Evolutionary conservation across 2,888 invertebrate species (phyloP).

Genomic region (Eupithecia centaureata): DNA sequence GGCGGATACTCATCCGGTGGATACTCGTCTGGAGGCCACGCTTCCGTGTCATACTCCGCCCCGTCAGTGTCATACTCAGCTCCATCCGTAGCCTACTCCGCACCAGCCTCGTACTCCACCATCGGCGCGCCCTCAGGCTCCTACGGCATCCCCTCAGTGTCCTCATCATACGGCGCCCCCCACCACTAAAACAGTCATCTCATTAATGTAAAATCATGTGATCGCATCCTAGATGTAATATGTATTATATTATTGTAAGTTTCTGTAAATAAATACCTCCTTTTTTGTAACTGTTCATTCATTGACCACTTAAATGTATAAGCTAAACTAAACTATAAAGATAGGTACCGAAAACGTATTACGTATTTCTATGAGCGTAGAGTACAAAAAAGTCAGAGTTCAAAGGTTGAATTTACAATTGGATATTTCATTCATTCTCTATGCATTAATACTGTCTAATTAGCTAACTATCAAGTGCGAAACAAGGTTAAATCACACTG

Average conservation of each 20-base stretch:
- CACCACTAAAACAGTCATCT: constrained; percentile 78
- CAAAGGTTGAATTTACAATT: not conserved
- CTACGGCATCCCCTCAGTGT: constrained; percentile 75
- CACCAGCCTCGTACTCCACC: constrained; percentile 64
- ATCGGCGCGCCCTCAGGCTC: constrained; percentile 78
- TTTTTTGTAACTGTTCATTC: constrained; percentile 58
- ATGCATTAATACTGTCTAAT: not conserved
- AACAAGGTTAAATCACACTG: not conserved
- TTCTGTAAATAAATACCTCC: constrained; percentile 82
- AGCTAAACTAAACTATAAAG: not conserved
- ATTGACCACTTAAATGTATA: constrained; percentile 23
- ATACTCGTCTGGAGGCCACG: constrained; percentile 45
- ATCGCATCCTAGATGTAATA: constrained; percentile 77
- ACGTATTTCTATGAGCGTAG: not conserved
- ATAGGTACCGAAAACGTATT: too few species aligned
- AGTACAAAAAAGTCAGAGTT: not conserved
- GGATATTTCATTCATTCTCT: not conserved
- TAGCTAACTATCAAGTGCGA: not conserved
- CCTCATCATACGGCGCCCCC: constrained; percentile 76
- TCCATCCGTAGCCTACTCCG: constrained; percentile 61
- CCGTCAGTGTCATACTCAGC: constrained; percentile 62
- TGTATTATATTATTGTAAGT: constrained; percentile 80
- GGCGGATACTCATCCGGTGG: constrained; percentile 58
- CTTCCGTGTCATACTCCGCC: constrained; percentile 59
- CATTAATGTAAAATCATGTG: constrained; percentile 78